A percentile compares a stretch with the other conserved stretches of the same genome.
phyloP scores from a whole-genome alignment of 2,113 vertebrate species.

The Balaeniceps rex region DNA sequence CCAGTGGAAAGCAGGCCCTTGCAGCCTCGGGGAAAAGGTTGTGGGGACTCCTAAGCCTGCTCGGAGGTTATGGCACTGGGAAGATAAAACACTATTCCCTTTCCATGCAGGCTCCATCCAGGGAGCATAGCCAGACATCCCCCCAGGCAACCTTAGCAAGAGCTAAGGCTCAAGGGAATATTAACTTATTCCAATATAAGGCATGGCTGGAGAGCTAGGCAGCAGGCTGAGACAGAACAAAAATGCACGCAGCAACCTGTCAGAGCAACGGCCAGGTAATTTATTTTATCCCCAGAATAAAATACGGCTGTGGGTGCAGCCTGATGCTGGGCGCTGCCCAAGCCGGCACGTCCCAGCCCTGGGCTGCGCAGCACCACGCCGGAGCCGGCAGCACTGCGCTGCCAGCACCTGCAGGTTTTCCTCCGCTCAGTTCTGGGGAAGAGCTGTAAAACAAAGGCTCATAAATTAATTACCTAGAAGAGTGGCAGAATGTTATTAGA shows the following conservation, averaged over 20 bases:
- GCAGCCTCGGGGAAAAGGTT: not conserved
- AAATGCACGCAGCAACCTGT: not conserved
- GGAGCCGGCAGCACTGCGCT: not conserved
- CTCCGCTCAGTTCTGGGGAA: not conserved
- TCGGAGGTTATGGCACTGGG: not conserved
- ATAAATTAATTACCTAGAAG: constrained; percentile 41
- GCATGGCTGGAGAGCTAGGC: not conserved
- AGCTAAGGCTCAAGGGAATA: not conserved
- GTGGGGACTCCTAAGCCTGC: not conserved
- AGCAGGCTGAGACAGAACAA: not conserved
- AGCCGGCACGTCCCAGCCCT: rapidly evolving
- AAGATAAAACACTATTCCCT: not conserved
- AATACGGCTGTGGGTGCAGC: not conserved
- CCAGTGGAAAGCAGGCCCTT: not conserved
- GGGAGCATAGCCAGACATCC: not conserved
- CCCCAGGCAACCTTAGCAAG: not conserved
- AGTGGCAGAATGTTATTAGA: not conserved
- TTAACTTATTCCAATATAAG: not conserved
- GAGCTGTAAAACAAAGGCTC: constrained; percentile 7
- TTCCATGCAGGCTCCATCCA: not conserved
- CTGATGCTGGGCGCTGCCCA: not conserved
- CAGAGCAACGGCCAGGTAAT: not conserved
- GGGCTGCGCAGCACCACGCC: not conserved
- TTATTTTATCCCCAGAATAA: not conserved
- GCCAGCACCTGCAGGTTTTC: not conserved